A percentile compares a stretch with the other conserved stretches of the same genome.
Evolutionary conservation across 1,140 invertebrate species (phyloP).

Genomic region (Temnothorax curvispinosus): DNA sequence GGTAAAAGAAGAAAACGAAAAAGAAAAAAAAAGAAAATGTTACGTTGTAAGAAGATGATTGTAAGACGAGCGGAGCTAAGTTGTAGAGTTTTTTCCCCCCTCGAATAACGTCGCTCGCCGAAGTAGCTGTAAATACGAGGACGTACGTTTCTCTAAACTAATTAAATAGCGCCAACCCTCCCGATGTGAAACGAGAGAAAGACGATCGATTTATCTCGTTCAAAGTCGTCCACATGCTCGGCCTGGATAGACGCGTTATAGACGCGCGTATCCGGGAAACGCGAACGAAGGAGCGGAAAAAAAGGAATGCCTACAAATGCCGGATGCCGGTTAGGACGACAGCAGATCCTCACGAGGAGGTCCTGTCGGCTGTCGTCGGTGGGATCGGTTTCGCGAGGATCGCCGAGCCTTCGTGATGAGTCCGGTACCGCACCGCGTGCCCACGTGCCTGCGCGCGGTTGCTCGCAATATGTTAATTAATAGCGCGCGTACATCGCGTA

Average conservation of each 20-base stretch:
- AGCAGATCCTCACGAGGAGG: not conserved
- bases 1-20: slow-evolving; percentile 21
- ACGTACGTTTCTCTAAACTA: slow-evolving; percentile 42
- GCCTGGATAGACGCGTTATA: not conserved
- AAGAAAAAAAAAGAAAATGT: slow-evolving; percentile 50
- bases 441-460: slow-evolving; percentile 21
- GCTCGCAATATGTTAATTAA: slow-evolving; percentile 55
- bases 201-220: slow-evolving; percentile 10
- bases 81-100: slow-evolving; percentile 27
- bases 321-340: slow-evolving; percentile 28
- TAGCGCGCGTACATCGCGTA: not conserved
- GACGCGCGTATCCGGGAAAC: not conserved
- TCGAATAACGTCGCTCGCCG: slow-evolving; percentile 50
- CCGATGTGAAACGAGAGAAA: not conserved
- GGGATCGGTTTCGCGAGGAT: slow-evolving; percentile 12
- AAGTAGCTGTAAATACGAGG: slow-evolving; percentile 56
- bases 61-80: slow-evolving; percentile 49
- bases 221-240: slow-evolving; percentile 22
- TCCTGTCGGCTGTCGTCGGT: not conserved
- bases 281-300: slow-evolving; percentile 29
- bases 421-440: slow-evolving; percentile 22
- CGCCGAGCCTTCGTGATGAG: slow-evolving; percentile 12
- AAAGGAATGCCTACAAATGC: slow-evolving; percentile 41
- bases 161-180: not conserved
- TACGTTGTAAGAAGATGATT: slow-evolving; percentile 55